Base-by-base conservation (phyloP, 1,140 invertebrate genomes). In the Pararge aegeria region DNA sequence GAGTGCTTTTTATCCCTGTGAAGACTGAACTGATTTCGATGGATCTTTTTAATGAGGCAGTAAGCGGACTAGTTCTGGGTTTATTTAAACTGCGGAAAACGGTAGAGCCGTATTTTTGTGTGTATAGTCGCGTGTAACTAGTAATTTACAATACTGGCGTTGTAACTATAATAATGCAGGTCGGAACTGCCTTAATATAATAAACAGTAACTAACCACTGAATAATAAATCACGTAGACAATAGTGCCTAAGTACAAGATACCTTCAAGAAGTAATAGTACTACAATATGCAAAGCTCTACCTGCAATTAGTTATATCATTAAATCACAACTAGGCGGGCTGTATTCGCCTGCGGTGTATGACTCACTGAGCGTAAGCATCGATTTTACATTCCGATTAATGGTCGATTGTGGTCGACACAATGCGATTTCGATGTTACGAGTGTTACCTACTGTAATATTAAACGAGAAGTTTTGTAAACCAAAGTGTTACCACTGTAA, bases 331-430 rank as follows among this genome's bases (percentile, higher is more conserved):
- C 38, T 42, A 42, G 18, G 15, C 38, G 13, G 18, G 38, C 38
- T 16, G 16, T 18, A 42, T 15, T 18, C 38, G 38, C 38, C 16
- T 18, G 38, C 1, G 38, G 38, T 18, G 38, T 16, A 18, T 42
- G 6, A 42, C 13, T 42, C 38, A 42, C 5, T 18, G 38, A 42
- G 38, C 38, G 4, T 42, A 42, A 18, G 38, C 38, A 42, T 42
- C 38, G 38, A 42, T 42, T 42, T 42, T 42, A 9, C 38, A 42
- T 42, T 42, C 38, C 16, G 13, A 40, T 40, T 37, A 40, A 40
- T 40, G n/a, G 10, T 40, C 37, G 16, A 40, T 40, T 16, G 13
- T 15, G n/a, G 37, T 18, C 37, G 37, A 40, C n/a, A 30, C 29
- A 30, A 30, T 5, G 10, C 29, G 29, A 30, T 30, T 30, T 30